Evolutionary conservation across 1,140 invertebrate species (phyloP).

Genomic region (Cydia splendana): DNA sequence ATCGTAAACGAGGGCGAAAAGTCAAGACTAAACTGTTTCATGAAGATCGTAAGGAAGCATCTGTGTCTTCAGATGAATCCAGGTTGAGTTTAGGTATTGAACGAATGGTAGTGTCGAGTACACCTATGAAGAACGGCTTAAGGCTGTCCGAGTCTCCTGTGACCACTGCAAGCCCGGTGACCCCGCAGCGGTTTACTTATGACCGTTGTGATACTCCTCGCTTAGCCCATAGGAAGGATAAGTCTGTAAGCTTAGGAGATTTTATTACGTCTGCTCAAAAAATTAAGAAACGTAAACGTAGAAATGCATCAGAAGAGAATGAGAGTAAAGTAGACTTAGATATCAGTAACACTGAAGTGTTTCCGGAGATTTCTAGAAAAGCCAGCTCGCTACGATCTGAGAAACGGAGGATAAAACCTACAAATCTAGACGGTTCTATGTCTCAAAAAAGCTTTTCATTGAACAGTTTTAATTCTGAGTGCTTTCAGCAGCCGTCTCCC

Average conservation of each 20-base stretch:
- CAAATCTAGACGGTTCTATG: conserved; percentile 62
- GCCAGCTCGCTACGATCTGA: conserved; percentile 60
- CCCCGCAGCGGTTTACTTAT: conserved; percentile 52
- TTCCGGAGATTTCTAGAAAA: conserved; percentile 72
- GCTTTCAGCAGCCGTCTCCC: conserved; percentile 56
- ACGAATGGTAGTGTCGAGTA: conserved; percentile 60
- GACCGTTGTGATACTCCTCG: conserved; percentile 71
- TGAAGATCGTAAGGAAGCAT: conserved; percentile 54
- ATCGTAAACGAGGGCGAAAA: conserved; percentile 56
- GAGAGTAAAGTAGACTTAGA: conserved; percentile 62
- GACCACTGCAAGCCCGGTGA: conserved; percentile 58
- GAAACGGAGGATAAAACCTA: conserved; percentile 72
- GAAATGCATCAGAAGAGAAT: conserved; percentile 59
- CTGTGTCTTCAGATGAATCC: conserved; percentile 67
- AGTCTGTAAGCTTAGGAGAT: conserved; percentile 61
- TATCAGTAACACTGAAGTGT: conserved; percentile 67
- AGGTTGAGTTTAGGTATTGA: conserved; percentile 60
- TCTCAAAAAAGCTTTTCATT: conserved; percentile 62
- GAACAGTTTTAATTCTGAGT: conserved; percentile 61
- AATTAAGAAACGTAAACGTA: conserved; percentile 65
- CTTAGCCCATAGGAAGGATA: conserved; percentile 57
- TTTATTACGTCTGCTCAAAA: conserved; percentile 52
- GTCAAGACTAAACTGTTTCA: conserved; percentile 71
- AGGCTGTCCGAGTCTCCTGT: conserved; percentile 73
- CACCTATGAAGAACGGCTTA: conserved; percentile 75